Percentiles rank a stretch among this genome's conserved stretches.
Conservation (phyloP, 2,113 vertebrate genomes). For the Varanus komodoensis region DNA sequence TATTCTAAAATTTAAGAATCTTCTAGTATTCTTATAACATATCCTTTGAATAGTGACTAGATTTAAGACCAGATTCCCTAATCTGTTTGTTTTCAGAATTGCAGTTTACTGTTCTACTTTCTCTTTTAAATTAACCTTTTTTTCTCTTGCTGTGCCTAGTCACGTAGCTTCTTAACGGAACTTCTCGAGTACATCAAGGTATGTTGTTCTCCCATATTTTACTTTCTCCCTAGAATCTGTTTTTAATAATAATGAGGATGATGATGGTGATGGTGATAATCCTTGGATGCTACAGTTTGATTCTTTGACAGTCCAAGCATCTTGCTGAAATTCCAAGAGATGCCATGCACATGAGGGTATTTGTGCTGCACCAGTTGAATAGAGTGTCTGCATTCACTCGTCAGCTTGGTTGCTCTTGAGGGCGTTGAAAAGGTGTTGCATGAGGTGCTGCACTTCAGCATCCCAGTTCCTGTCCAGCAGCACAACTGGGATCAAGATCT, state of each 20-base stretch:
- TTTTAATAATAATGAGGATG: not conserved
- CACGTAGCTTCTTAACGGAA: slow-evolving; percentile 89
- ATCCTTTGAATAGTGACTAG: not conserved
- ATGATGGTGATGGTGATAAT: not conserved
- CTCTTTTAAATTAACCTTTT: slow-evolving; percentile 31
- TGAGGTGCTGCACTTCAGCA: too few relatives aligned
- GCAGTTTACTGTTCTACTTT: not conserved
- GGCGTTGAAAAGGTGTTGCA: not conserved
- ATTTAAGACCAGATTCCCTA: not conserved
- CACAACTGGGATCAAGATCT: not conserved
- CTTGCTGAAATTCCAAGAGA: not conserved
- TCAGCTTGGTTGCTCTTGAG: not conserved
- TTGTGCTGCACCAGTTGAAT: too few relatives aligned
- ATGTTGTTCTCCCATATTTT: slow-evolving; percentile 34
- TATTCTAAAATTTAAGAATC: not conserved
- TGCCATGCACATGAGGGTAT: too few relatives aligned
- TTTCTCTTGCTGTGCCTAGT: slow-evolving; percentile 77
- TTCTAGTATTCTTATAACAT: not conserved
- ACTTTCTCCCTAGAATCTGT: not conserved
- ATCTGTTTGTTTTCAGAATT: not conserved
- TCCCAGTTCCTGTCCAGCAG: not conserved
- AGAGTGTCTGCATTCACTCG: not conserved
- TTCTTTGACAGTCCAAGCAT: too few relatives aligned
- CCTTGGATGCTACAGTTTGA: not conserved
- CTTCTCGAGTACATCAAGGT: slow-evolving; percentile 94